These are phyloP conservation scores for Craterocephalus amniculus DNA, from an alignment of 2,797 vertebrate species.

Conservation along the genomic window DNA sequence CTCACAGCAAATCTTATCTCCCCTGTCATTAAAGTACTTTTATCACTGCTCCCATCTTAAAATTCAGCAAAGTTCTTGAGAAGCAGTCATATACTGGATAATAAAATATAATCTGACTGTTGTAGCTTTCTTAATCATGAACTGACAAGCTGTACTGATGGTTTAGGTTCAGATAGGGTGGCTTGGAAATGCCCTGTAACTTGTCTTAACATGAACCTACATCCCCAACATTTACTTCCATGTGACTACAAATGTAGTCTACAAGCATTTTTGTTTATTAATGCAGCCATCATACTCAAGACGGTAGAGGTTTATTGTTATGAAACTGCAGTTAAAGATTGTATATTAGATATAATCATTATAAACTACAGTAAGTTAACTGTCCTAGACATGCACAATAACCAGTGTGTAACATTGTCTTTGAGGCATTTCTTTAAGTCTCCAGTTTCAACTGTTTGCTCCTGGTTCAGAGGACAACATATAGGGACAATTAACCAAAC, in stretches of 20 bases:
- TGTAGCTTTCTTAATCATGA: slow-evolving; percentile 73
- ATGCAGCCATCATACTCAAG: not conserved
- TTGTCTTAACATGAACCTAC: slow-evolving; percentile 2
- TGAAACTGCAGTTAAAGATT: not conserved
- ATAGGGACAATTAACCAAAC: not conserved
- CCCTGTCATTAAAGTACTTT: slow-evolving; percentile 79
- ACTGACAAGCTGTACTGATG: slow-evolving; percentile 66
- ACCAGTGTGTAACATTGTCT: not conserved
- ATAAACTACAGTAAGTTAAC: not conserved
- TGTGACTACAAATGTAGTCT: not conserved
- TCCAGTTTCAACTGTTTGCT: not conserved
- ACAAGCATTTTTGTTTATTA: not conserved
- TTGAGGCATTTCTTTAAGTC: not conserved
- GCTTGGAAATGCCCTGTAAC: slow-evolving; percentile 19
- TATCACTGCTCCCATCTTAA: slow-evolving; percentile 78
- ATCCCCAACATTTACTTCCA: slow-evolving; percentile 26
- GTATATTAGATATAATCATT: not conserved
- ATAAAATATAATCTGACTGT: slow-evolving; percentile 83
- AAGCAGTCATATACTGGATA: slow-evolving; percentile 72
- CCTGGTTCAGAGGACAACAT: not conserved
- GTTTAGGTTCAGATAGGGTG: slow-evolving; percentile 37
- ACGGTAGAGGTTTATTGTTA: not conserved
- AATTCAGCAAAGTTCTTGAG: slow-evolving; percentile 78
- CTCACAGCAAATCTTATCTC: slow-evolving; percentile 84
- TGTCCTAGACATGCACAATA: not conserved